These are phyloP conservation scores for Opisthocomus hoazin DNA, from an alignment of 2,113 vertebrate species.

Conservation along the genomic window DNA sequence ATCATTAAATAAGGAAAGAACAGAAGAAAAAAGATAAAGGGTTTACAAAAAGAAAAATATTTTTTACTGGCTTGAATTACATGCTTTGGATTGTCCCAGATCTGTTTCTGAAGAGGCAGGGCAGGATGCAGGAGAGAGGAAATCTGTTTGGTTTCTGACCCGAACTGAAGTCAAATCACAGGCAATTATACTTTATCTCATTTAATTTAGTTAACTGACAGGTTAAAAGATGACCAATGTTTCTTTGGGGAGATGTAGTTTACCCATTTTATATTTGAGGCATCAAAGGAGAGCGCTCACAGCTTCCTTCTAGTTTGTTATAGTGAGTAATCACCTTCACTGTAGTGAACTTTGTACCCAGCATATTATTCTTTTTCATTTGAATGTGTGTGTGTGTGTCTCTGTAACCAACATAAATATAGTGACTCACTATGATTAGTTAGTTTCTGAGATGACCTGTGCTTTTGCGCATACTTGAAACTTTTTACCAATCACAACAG, in stretches of 20 bases:
- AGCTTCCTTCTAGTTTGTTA: background rate
- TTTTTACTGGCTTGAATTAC: background rate
- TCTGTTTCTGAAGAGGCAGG: background rate
- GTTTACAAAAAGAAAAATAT: background rate
- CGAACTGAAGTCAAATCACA: background rate
- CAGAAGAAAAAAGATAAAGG: background rate
- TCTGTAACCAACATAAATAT: background rate
- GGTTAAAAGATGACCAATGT: background rate
- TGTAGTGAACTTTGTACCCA: background rate
- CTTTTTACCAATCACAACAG: background rate
- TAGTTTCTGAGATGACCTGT: background rate
- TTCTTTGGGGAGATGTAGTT: background rate
- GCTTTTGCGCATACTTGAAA: background rate
- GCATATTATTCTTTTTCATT: background rate
- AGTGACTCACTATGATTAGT: background rate
- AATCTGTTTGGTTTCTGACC: background rate
- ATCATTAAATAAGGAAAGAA: background rate
- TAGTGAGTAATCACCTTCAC: background rate
- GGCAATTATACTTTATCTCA: background rate
- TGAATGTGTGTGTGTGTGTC: background rate
- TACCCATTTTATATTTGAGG: background rate
- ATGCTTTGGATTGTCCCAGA: background rate
- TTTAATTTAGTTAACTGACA: background rate
- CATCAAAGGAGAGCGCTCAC: background rate
- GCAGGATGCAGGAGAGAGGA: background rate